Evolutionary conservation across 2,113 vertebrate genomes (phyloP).

Genomic region (Callocephalon fimbriatum): DNA sequence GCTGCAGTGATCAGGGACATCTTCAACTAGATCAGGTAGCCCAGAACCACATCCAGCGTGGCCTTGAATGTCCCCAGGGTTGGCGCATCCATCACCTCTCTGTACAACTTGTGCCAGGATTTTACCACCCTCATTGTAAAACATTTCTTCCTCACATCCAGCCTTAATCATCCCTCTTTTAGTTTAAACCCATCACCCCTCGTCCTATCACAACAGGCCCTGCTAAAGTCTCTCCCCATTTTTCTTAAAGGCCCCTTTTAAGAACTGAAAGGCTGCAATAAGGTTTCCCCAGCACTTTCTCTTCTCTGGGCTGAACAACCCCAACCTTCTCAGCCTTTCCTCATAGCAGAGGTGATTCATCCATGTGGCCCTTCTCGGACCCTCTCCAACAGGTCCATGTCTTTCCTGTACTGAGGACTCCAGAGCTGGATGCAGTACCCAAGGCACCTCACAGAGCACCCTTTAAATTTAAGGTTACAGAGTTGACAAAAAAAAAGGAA

Average conservation of each 20-base stretch:
- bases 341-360: background rate
- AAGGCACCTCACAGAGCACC: too few species aligned
- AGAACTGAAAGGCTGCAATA: background rate
- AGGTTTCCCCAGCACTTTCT: background rate
- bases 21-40: background rate
- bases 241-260: background rate
- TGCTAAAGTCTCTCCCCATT: background rate
- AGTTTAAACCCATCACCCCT: background rate
- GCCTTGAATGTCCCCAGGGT: background rate
- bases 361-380: background rate
- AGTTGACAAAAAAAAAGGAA: too few species aligned
- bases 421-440: background rate
- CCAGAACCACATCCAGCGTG: background rate
- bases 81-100: background rate
- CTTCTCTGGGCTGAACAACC: background rate
- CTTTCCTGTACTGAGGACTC: background rate
- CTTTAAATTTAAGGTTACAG: too few species aligned
- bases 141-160: background rate
- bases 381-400: background rate
- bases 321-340: background rate
- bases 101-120: background rate
- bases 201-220: background rate
- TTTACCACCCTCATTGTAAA: background rate
- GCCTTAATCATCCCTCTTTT: background rate
- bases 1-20: background rate